Base-by-base conservation (phyloP, 2,888 invertebrate species). In the Psylliodes chrysocephalus region DNA sequence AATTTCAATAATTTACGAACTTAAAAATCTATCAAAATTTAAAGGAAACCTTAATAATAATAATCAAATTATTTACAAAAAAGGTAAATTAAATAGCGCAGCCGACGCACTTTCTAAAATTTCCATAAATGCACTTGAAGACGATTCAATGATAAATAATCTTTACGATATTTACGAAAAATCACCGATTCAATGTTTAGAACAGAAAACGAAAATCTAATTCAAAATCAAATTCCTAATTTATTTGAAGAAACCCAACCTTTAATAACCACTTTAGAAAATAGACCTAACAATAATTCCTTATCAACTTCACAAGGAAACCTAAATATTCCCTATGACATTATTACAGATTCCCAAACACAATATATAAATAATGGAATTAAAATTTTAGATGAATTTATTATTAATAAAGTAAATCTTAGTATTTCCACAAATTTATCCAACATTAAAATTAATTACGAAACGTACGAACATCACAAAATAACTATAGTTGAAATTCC, bases 21-120 rank as follows among this genome's bases (percentile, higher is more conserved):
- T n/a, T n/a, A n/a, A n/a, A n/a, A n/a, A n/a, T n/a, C n/a, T n/a
- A n/a, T n/a, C n/a, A n/a, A n/a, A n/a, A n/a, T n/a, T n/a, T n/a
- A n/a, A n/a, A n/a, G n/a, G n/a, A n/a, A n/a, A n/a, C n/a, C n/a
- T n/a, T n/a, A n/a, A n/a, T n/a, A n/a, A 6, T 33, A 2, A 33
- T 6, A 10, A 25, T 33, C 6, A 33, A 8, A 33, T 8, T 10
- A 10, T 8, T 3, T 8, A 33, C 10, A 57, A 17, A n/a, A n/a
- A n/a, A n/a, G n/a, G n/a, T n/a, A n/a, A n/a, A n/a, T n/a, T n/a
- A n/a, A n/a, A n/a, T n/a, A 59, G 25, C 7, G 40, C 14, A 6
- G 51, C 51, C 5, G 51, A 59, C 17, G 60, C 51, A 19, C 5
- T 60, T 25, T 51, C 51, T 1, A 10, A 42, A 14, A 51, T 60